Evolutionary conservation across 2,888 invertebrate genomes (phyloP).

Genomic region (Synergus umbraculus): DNA sequence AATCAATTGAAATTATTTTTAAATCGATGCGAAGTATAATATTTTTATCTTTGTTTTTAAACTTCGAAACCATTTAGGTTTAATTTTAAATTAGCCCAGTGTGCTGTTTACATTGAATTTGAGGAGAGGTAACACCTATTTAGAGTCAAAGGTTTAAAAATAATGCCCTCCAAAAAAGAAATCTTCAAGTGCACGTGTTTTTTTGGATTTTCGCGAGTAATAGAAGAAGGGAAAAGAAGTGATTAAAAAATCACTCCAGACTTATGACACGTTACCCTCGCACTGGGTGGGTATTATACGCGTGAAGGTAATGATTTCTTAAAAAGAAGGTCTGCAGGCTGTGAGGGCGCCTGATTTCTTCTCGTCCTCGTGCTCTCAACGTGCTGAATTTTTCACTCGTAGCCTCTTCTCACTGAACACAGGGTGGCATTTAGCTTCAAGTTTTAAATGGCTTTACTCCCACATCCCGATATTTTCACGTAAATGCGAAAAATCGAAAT

Average conservation of each 20-base stretch:
- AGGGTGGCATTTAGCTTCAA: conserved; percentile 38
- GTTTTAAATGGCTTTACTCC: conserved; percentile 28
- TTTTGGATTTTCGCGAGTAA: not conserved
- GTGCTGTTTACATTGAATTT: no score
- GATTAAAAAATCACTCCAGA: conserved; percentile 38
- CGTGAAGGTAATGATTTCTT: conserved; percentile 41
- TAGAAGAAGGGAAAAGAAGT: not conserved
- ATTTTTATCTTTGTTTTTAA: no score
- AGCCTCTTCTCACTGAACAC: conserved; percentile 19
- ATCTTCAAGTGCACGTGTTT: not conserved
- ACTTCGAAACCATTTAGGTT: no score
- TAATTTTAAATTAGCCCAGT: no score
- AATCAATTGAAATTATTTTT: no score
- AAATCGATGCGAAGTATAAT: no score
- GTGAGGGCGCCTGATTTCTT: conserved; percentile 38
- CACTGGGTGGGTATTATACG: conserved; percentile 27
- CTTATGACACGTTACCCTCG: conserved; percentile 40
- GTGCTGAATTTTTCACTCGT: conserved; percentile 34
- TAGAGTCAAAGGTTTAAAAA: not conserved
- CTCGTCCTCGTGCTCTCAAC: conserved; percentile 30
- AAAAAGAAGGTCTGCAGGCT: conserved; percentile 39
- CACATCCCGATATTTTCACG: not conserved
- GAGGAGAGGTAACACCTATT: not conserved
- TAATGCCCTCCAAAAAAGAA: not conserved
- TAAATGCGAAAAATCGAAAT: not conserved